Percentiles rank a stretch among this genome's conserved stretches.
Evolutionary conservation across 2,888 invertebrate genomes (phyloP).

Genomic region (Syrista parreyssii): DNA sequence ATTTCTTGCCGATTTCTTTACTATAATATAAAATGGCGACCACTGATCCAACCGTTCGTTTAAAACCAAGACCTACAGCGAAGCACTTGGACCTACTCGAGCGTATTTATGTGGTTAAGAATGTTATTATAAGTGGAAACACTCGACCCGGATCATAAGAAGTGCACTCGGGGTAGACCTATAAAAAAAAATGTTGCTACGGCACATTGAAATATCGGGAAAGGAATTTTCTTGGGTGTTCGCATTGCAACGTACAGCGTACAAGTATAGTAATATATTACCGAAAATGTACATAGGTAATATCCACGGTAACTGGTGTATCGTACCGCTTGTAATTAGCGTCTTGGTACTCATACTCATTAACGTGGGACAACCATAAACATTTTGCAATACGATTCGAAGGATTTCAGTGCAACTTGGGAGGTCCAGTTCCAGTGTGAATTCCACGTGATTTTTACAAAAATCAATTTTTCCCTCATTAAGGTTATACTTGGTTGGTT

Average conservation of each 20-base stretch:
- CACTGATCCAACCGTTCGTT: constrained; percentile 35
- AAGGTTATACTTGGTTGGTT: neutral
- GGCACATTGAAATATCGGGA: neutral
- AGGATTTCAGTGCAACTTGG: constrained; percentile 41
- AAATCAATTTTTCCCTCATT: neutral
- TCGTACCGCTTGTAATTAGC: constrained; percentile 38
- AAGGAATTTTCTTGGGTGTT: neutral
- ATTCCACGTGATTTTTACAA: neutral
- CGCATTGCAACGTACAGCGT: neutral
- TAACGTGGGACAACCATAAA: constrained; percentile 48
- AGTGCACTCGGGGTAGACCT: neutral
- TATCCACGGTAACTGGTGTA: neutral
- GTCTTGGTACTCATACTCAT: constrained; percentile 47
- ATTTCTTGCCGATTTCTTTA: constrained; percentile 22
- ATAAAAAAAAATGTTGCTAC: neutral
- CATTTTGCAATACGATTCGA: constrained; percentile 47
- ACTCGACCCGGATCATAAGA: constrained; percentile 25
- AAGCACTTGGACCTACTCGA: constrained; percentile 48
- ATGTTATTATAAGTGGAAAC: constrained; percentile 60
- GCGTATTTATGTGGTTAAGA: constrained; percentile 58
- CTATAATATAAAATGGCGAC: constrained; percentile 12
- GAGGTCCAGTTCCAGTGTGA: constrained; percentile 35
- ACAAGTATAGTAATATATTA: neutral
- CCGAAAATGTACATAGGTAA: neutral
- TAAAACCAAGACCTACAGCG: constrained; percentile 54